Percentiles rank a stretch among this genome's conserved stretches.
phyloP scores from a whole-genome alignment of 2,888 invertebrate genomes.

The Synanthedon andrenaeformis region DNA sequence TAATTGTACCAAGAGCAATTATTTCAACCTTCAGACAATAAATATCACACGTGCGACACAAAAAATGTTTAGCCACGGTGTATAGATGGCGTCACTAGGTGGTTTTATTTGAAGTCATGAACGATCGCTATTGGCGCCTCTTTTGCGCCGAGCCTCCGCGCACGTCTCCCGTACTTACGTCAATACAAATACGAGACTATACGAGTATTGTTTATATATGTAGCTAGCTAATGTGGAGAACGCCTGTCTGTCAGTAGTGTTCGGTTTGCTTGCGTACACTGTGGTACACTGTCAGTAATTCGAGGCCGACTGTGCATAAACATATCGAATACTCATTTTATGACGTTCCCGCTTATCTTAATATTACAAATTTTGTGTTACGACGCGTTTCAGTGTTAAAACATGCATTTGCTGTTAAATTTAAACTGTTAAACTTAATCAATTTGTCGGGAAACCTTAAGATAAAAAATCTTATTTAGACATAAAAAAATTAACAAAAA shows the following conservation, averaged over 20 bases:
- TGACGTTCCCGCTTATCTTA: constrained; percentile 37
- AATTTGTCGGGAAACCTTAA: no score
- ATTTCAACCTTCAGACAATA: no score
- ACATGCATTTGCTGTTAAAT: no score
- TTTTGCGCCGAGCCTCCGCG: not conserved
- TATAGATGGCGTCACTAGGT: constrained; percentile 4
- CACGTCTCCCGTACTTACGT: constrained; percentile 35
- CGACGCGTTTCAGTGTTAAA: no score
- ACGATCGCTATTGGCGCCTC: not conserved
- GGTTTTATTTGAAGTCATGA: not conserved
- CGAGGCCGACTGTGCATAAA: constrained; percentile 48
- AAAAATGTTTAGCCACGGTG: not conserved
- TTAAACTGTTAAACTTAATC: no score
- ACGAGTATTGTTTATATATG: constrained; percentile 35
- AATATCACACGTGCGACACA: no score
- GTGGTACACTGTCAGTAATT: constrained; percentile 51
- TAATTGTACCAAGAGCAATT: no score
- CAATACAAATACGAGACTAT: constrained; percentile 56
- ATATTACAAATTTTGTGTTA: constrained; percentile 36
- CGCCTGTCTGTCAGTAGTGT: constrained; percentile 47
- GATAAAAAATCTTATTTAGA: no score
- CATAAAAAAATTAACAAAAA: no score
- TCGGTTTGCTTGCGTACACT: constrained; percentile 52
- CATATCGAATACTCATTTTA: constrained; percentile 31
- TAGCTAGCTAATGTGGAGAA: constrained; percentile 38